phyloP scores from a whole-genome alignment of 2,888 invertebrate species.

The Chromoteleia sp. region DNA sequence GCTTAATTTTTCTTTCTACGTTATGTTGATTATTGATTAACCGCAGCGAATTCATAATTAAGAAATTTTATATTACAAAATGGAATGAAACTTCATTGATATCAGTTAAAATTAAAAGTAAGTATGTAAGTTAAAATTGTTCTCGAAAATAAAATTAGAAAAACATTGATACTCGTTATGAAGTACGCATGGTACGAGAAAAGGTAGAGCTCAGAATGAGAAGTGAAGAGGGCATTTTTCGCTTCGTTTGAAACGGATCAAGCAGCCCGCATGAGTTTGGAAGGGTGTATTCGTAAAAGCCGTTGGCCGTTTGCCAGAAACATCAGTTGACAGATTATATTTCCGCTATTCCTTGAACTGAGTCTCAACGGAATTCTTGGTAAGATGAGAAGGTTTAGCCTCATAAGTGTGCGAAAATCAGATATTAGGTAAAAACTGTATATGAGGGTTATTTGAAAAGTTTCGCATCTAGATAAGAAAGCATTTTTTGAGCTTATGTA shows the following conservation, averaged over 20 bases:
- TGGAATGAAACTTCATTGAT: too few relatives aligned
- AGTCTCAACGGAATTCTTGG: slow-evolving; percentile 70
- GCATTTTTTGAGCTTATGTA: too few relatives aligned
- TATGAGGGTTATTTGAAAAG: too few relatives aligned
- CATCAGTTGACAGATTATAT: slow-evolving; percentile 73
- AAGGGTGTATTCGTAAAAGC: slow-evolving; percentile 46
- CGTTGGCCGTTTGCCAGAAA: slow-evolving; percentile 54
- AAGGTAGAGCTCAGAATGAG: slow-evolving; percentile 27
- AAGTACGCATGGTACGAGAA: slow-evolving; percentile 37
- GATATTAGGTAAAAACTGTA: too few relatives aligned
- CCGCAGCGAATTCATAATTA: too few relatives aligned
- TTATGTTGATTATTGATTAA: too few relatives aligned
- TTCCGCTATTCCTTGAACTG: slow-evolving; percentile 71
- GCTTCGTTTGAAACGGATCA: slow-evolving; percentile 60
- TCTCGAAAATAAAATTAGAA: neutral
- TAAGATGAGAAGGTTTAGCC: slow-evolving; percentile 39
- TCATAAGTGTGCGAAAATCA: slow-evolving; percentile 1
- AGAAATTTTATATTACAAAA: too few relatives aligned
- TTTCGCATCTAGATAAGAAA: too few relatives aligned
- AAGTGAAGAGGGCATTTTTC: slow-evolving; percentile 46
- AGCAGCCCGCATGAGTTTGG: slow-evolving; percentile 54
- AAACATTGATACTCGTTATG: slow-evolving; percentile 27
- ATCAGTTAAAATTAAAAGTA: slow-evolving; percentile 15
- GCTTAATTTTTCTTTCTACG: too few relatives aligned
- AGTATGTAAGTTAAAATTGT: slow-evolving; percentile 11